These are phyloP conservation scores for Fregata magnificens DNA, from an alignment of 2,113 vertebrate species.

Conservation along the genomic window DNA sequence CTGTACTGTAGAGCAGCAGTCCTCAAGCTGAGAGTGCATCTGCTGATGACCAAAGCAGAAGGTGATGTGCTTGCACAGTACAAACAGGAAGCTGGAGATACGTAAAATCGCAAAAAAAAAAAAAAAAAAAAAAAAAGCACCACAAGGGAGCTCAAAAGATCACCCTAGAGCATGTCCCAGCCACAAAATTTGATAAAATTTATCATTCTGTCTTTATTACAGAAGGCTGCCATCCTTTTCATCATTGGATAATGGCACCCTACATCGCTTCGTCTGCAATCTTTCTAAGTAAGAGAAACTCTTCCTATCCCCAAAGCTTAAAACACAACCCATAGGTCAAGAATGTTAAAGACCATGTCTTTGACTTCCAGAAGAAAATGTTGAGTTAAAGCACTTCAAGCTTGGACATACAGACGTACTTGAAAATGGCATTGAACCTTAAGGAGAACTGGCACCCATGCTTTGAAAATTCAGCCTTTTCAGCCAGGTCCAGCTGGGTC, in stretches of 20 bases:
- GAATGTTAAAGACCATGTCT: background rate
- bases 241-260: background rate
- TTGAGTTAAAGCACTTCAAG: background rate
- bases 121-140: background rate
- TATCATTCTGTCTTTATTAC: background rate
- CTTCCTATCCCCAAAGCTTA: background rate
- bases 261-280: background rate
- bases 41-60: background rate
- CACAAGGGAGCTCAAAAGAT: background rate
- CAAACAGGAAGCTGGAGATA: background rate
- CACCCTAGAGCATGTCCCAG: background rate
- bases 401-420: background rate
- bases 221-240: background rate
- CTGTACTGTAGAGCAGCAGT: background rate
- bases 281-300: background rate
- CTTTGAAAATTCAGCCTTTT: background rate
- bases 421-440: background rate
- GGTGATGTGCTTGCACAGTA: background rate
- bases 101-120: background rate
- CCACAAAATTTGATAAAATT: background rate
- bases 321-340: background rate
- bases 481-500: background rate
- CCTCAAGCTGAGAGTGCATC: background rate
- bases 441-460: background rate
- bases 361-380: background rate